Conservation (phyloP, 2,113 vertebrate species). For the Cyanoderma ruficeps region DNA sequence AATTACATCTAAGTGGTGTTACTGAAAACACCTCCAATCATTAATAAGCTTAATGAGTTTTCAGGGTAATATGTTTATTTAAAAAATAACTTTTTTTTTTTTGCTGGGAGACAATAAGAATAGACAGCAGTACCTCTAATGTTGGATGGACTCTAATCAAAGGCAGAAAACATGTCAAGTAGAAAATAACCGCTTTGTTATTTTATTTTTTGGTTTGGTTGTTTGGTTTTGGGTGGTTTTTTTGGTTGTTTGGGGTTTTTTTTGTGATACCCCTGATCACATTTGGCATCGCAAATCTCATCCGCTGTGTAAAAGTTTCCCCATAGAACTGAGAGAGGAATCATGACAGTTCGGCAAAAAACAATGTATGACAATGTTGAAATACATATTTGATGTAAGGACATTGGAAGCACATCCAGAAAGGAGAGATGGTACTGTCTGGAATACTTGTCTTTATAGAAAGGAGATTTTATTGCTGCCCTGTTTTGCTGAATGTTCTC, state of each 20-base stretch:
- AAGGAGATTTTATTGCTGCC: background rate
- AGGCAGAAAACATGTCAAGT: background rate
- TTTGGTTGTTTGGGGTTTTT: background rate
- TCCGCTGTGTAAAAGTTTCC: background rate
- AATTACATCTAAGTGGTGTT: background rate
- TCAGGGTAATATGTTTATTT: background rate
- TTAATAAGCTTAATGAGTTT: background rate
- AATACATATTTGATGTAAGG: background rate
- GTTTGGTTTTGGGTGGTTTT: background rate
- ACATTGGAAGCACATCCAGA: background rate
- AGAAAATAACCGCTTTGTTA: background rate
- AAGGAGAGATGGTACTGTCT: background rate
- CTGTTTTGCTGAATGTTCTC: background rate
- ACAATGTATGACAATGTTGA: background rate
- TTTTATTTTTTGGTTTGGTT: background rate
- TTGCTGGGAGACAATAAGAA: background rate
- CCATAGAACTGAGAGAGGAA: background rate
- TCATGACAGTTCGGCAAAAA: background rate
- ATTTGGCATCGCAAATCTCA: background rate
- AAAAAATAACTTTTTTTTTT: background rate
- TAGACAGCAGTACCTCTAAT: background rate
- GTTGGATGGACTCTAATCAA: background rate
- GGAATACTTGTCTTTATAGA: background rate
- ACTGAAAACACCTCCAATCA: background rate
- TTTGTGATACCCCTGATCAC: background rate